Percentiles rank a stretch among this genome's conserved stretches.
Evolutionary conservation across 2,113 vertebrate genomes (phyloP).

Genomic region (Lates calcarifer): DNA sequence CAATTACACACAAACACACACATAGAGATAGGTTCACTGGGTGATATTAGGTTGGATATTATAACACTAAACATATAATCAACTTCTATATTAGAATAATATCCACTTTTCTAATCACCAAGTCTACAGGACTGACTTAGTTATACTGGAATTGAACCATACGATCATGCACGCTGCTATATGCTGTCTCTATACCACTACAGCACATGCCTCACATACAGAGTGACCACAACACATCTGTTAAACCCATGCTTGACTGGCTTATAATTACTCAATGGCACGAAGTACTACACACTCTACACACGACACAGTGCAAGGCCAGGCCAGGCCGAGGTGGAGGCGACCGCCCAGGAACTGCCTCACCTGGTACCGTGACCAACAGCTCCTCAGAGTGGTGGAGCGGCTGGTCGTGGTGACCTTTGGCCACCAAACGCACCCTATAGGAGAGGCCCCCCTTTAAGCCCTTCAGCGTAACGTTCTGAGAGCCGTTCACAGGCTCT

Average conservation of each 20-base stretch:
- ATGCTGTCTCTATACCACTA: conserved; percentile 44
- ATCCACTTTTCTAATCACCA: conserved; percentile 15
- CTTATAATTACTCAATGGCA: conserved; percentile 33
- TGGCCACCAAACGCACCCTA: conserved; percentile 93
- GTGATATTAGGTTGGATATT: conserved; percentile 52
- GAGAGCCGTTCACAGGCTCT: conserved; percentile 94
- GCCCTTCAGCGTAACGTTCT: conserved; percentile 92
- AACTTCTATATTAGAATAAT: conserved; percentile 50
- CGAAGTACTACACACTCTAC: conserved; percentile 48
- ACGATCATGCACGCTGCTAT: conserved; percentile 63
- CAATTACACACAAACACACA: conserved; percentile 8
- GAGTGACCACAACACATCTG: conserved; percentile 49
- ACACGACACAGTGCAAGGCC: conserved; percentile 44
- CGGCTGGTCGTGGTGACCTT: conserved; percentile 87
- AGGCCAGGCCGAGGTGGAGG: conserved; percentile 51
- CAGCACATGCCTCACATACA: conserved; percentile 53
- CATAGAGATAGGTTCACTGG: conserved; percentile 21
- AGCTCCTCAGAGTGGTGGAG: conserved; percentile 90
- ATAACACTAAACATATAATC: conserved; percentile 20
- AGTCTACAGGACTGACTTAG: conserved; percentile 34
- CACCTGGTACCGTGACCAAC: conserved; percentile 95
- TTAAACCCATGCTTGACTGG: conserved; percentile 54
- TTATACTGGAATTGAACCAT: conserved; percentile 28
- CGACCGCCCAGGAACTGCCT: conserved; percentile 79
- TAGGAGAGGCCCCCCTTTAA: conserved; percentile 94